These are phyloP conservation scores for Merodon equestris DNA, from an alignment of 2,888 invertebrate species.

Conservation along the genomic window DNA sequence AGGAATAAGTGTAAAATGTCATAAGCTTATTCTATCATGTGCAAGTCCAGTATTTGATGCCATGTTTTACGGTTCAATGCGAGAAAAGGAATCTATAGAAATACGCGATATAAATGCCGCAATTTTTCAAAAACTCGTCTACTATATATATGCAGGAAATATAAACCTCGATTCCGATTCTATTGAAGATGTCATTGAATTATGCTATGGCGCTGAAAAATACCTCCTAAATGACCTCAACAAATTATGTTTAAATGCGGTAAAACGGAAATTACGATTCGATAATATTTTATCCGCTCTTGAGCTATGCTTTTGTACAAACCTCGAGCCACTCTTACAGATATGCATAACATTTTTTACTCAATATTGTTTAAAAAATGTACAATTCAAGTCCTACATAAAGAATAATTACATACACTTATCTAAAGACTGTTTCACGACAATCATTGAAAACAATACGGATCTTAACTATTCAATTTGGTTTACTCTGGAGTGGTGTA, in stretches of 20 bases:
- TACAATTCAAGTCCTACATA: constrained; percentile 74
- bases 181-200: constrained; percentile 76
- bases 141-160: constrained; percentile 76
- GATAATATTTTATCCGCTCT: constrained; percentile 77
- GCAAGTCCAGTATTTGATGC: constrained; percentile 93
- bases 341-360: constrained; percentile 76
- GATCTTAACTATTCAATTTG: constrained; percentile 74
- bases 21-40: constrained; percentile 89
- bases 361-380: constrained; percentile 75
- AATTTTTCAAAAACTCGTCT: constrained; percentile 77
- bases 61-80: constrained; percentile 89
- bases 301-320: constrained; percentile 76
- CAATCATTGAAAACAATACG: constrained; percentile 73
- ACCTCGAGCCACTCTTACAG: constrained; percentile 74
- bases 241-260: constrained; percentile 72
- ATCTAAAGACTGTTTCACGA: constrained; percentile 77
- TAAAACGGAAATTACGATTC: constrained; percentile 75
- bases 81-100: constrained; percentile 77
- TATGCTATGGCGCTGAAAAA: constrained; percentile 78
- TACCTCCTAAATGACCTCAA: constrained; percentile 76
- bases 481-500: constrained; percentile 77
- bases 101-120: constrained; percentile 78
- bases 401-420: constrained; percentile 76
- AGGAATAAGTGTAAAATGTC: constrained; percentile 82
- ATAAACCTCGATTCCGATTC: constrained; percentile 73